Conservation (phyloP, 2,888 invertebrate species). For the Andrena praecox region DNA sequence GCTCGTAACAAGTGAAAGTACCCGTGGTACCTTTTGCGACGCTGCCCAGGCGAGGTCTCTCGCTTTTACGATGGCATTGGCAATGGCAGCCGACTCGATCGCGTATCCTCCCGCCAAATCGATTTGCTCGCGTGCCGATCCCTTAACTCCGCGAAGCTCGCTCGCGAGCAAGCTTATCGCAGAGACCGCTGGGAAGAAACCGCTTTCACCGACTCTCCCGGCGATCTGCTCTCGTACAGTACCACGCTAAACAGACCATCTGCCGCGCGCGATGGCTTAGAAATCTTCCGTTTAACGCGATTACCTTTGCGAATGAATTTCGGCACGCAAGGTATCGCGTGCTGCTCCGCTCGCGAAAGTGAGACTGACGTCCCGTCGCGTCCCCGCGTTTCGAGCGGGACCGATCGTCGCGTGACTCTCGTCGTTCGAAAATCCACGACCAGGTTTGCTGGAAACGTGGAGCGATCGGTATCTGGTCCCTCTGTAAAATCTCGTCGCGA, state of each 20-base stretch:
- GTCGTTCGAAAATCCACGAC: not conserved
- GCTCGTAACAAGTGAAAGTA: constrained; percentile 66
- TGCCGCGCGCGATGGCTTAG: constrained; percentile 4
- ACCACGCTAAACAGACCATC: not conserved
- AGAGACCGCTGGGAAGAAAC: constrained; percentile 56
- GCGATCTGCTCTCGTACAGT: constrained; percentile 9
- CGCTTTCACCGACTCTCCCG: constrained; percentile 74
- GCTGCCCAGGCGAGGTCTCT: constrained; percentile 47
- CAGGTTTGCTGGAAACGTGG: not conserved
- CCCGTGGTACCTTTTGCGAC: constrained; percentile 39
- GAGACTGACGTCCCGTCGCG: not conserved
- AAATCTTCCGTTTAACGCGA: constrained; percentile 11
- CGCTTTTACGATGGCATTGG: constrained; percentile 69
- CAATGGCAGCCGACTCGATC: constrained; percentile 51
- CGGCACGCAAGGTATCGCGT: not conserved
- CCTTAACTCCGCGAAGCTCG: constrained; percentile 56
- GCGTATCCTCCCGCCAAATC: constrained; percentile 30
- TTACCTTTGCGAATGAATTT: not conserved
- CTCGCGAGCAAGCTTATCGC: constrained; percentile 19
- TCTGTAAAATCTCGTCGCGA: constrained; percentile 27
- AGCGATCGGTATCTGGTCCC: not conserved
- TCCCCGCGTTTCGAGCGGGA: not conserved
- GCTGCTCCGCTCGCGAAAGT: not conserved
- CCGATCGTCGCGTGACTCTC: not conserved
- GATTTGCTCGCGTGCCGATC: constrained; percentile 54